Conservation (phyloP, 2,888 invertebrate species). For the Drepanosiphum platanoidis region DNA sequence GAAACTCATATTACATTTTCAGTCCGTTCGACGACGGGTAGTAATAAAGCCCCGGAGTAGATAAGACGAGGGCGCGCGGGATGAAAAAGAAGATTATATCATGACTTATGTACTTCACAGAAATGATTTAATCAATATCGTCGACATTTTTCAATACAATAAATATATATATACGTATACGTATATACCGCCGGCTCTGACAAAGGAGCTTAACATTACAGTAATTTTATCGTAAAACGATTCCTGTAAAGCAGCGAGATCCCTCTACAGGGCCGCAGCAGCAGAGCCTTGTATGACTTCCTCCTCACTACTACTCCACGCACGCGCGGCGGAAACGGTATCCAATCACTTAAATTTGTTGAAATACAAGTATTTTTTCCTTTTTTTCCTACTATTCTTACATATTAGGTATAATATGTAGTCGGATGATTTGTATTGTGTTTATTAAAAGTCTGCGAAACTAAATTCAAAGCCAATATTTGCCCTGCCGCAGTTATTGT, state of each 20-base stretch:
- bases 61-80: neutral
- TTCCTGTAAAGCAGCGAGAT: neutral
- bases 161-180: too few relatives aligned
- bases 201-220: conserved; percentile 27
- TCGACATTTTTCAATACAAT: conserved; percentile 24
- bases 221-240: conserved; percentile 33
- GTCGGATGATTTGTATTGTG: neutral
- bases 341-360: neutral
- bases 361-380: too few relatives aligned
- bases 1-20: neutral
- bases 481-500: neutral
- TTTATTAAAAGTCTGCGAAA: neutral
- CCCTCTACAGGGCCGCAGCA: neutral
- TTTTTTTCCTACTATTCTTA: too few relatives aligned
- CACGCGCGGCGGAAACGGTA: too few relatives aligned
- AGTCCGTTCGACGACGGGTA: conserved; percentile 8
- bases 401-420: neutral
- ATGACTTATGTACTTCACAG: conserved; percentile 36
- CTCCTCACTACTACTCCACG: too few relatives aligned
- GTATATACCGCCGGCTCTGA: neutral
- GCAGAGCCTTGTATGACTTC: neutral
- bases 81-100: conserved; percentile 43
- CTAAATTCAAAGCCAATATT: neutral
- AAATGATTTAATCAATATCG: conserved; percentile 48
- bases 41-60: neutral